Percentiles rank a stretch among this genome's conserved stretches.
Conservation (phyloP, 2,797 vertebrate genomes). For the Nannoperca australis region DNA sequence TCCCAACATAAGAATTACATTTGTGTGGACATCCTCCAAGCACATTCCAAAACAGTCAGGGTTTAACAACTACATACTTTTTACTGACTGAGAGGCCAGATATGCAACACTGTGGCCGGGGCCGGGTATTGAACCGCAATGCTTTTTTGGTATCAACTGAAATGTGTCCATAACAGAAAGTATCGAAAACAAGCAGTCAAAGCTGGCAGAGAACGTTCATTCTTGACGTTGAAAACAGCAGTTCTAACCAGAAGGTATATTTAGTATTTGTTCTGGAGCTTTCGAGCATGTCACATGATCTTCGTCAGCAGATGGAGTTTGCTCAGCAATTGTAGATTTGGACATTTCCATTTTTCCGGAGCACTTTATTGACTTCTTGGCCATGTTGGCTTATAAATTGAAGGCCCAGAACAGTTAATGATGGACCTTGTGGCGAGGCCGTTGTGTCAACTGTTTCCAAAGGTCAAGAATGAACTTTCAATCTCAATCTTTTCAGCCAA, state of each 20-base stretch:
- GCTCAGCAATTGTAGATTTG: background rate
- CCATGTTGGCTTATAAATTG: background rate
- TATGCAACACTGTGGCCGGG: background rate
- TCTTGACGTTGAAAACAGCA: constrained; percentile 15
- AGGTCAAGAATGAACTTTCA: background rate
- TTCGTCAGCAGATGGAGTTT: background rate
- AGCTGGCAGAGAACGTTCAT: background rate
- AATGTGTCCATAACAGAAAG: constrained; percentile 1
- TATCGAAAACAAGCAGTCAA: background rate
- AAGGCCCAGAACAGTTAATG: background rate
- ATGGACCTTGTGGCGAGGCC: background rate
- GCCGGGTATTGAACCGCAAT: background rate
- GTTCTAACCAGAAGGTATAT: background rate
- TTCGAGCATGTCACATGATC: background rate
- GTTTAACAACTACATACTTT: constrained; percentile 27
- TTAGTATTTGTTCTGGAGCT: background rate
- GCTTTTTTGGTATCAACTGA: background rate
- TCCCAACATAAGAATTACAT: constrained; percentile 41
- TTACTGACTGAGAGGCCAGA: background rate
- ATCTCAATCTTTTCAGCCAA: background rate
- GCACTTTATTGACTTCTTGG: background rate
- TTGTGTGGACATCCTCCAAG: constrained; percentile 46
- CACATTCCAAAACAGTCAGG: constrained; percentile 45
- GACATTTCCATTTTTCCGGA: background rate
- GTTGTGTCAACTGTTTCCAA: background rate